Conservation (phyloP, 2,888 invertebrate species). For the Chaetogeoica ovagalla region DNA sequence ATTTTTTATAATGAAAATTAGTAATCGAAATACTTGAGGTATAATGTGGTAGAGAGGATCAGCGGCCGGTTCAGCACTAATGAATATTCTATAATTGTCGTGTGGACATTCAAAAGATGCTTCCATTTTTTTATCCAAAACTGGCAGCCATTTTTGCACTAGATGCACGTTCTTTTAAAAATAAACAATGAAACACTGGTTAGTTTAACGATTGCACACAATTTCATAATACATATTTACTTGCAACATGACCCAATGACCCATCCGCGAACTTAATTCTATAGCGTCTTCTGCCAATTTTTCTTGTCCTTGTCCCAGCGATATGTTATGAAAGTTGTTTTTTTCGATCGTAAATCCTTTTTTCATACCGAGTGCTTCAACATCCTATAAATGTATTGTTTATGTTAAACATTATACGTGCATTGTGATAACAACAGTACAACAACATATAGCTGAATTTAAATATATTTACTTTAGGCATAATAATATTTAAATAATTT, state of each 20-base stretch:
- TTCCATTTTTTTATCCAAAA: conserved; percentile 89
- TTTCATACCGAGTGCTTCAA: conserved; percentile 81
- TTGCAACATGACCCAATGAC: conserved; percentile 89
- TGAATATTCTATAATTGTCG: conserved; percentile 70
- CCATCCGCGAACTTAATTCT: conserved; percentile 72
- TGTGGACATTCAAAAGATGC: conserved; percentile 72
- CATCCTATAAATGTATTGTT: conserved; percentile 65
- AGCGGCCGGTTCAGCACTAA: conserved; percentile 85
- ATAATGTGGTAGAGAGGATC: conserved; percentile 69
- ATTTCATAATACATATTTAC: conserved; percentile 57
- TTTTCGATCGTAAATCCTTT: conserved; percentile 78
- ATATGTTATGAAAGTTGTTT: conserved; percentile 88
- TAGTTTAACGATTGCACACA: neutral
- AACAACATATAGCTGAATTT: neutral
- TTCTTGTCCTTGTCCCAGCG: conserved; percentile 93
- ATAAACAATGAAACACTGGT: neutral
- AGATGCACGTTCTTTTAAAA: conserved; percentile 79
- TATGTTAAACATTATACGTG: neutral
- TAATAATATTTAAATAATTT: neutral
- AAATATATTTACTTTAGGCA: neutral
- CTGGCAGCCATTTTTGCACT: conserved; percentile 84
- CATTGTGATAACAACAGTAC: too few relatives aligned
- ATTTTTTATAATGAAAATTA: conserved; percentile 5
- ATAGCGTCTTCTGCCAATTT: conserved; percentile 86
- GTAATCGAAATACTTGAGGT: conserved; percentile 61